A percentile compares a stretch with the other conserved stretches of the same genome.
Evolutionary conservation across 2,888 invertebrate genomes (phyloP).

Genomic region (Drepana falcataria): DNA sequence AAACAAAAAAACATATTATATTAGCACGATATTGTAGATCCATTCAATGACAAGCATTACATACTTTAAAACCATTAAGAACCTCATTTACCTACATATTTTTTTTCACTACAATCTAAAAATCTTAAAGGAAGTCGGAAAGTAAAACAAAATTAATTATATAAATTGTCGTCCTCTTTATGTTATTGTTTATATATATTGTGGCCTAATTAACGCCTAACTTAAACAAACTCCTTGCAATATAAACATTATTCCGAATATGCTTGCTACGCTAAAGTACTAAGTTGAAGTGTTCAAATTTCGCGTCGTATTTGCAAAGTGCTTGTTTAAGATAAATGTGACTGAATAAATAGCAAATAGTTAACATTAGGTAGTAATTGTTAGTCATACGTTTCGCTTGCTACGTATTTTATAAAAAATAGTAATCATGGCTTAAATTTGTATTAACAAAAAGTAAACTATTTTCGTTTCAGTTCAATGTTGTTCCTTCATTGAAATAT

Average conservation of each 20-base stretch:
- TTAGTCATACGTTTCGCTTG: conserved; percentile 28
- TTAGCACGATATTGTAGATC: no score
- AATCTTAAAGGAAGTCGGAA: no score
- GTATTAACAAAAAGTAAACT: no score
- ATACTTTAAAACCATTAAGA: no score
- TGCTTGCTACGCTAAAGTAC: conserved; percentile 18
- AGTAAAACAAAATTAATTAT: no score
- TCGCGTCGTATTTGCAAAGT: conserved; percentile 47
- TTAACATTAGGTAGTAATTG: conserved; percentile 30
- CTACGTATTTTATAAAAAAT: conserved; percentile 17
- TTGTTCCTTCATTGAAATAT: not conserved
- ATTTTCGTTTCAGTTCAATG: not conserved
- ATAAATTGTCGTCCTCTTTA: no score
- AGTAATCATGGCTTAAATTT: not conserved
- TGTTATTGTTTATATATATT: not conserved
- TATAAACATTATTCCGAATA: conserved; percentile 10
- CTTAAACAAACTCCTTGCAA: conserved; percentile 11
- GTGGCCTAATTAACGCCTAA: conserved; percentile 9
- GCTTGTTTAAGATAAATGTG: conserved; percentile 70
- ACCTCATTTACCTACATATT: no score
- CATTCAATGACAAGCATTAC: no score
- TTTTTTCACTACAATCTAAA: no score
- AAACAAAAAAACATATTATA: no score
- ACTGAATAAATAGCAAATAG: conserved; percentile 67
- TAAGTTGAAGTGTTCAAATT: conserved; percentile 52